phyloP scores from a whole-genome alignment of 2,113 vertebrate species.

The human region DNA sequence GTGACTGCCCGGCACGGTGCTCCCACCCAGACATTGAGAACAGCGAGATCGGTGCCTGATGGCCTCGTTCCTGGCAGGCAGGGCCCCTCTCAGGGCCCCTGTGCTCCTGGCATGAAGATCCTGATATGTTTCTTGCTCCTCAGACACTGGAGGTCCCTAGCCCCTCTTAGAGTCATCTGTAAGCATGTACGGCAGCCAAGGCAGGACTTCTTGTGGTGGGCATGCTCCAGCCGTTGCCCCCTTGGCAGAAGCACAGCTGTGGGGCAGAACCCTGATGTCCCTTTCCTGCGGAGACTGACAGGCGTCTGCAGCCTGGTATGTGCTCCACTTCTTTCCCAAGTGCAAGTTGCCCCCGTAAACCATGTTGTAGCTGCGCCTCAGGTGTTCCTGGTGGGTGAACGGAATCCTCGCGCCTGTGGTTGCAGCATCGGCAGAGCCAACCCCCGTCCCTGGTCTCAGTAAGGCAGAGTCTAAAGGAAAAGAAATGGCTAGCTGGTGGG shows the following conservation, averaged over 20 bases:
- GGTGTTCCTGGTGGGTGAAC: background rate
- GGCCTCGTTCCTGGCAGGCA: background rate
- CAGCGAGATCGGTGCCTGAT: background rate
- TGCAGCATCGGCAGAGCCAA: background rate
- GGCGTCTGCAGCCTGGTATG: background rate
- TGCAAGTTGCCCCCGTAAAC: background rate
- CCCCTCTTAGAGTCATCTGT: background rate
- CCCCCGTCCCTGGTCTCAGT: background rate
- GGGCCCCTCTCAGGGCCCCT: background rate
- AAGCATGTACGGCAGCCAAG: no score
- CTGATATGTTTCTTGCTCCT: background rate
- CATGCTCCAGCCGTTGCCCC: background rate
- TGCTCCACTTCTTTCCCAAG: background rate
- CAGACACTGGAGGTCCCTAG: background rate
- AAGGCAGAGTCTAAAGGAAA: background rate
- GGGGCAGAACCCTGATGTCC: no score
- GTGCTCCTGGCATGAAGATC: background rate
- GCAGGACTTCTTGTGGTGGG: background rate
- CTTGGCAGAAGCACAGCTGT: background rate
- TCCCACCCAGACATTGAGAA: background rate
- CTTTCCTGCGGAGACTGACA: no score
- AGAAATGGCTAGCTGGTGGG: background rate
- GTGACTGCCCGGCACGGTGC: no score
- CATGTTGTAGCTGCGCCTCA: background rate
- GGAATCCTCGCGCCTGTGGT: background rate